Evolutionary conservation across 2,888 invertebrate genomes (phyloP), one percentile per base, ranked within the genome.

Genomic region (Athalia rosae): DNA sequence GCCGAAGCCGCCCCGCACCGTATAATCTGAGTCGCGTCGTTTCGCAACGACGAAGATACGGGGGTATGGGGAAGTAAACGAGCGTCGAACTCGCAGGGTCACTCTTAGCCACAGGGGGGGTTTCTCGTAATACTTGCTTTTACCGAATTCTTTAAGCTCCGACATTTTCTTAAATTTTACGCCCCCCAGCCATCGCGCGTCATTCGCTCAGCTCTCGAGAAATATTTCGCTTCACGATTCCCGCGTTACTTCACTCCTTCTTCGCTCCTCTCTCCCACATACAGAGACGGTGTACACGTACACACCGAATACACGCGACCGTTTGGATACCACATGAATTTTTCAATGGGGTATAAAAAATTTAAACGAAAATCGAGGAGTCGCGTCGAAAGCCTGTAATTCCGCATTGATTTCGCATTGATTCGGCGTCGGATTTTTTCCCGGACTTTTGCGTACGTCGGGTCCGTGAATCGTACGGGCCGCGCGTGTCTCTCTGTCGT

Each of bases 11-110:
- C 8, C 11, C 41, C 48, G 63, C 69, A 80, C 79, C 80, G 79
- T 82, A 82, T 82, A 82, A 83, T 83, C 81, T 81, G 66, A 79
- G 79, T 79, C 78, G 77, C 9, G 78, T 67, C 79, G 67, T 67
- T 67, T 45, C 43, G 67, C 67, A 28, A 28, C 28, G 28, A 28
- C 28, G 28, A 28, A 28, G 28, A 28, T 28, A 28, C 28, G 28
- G 28, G 28, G 28, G n/a, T n/a, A 28, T 28, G 28, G 28, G 28
- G 28, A 28, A 41, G 50, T 53, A 53, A 67, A 53, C 67, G 50
- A 67, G 50, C 67, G 71, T 58, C 71, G n/a, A 53, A n/a, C 53
- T 53, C 9, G 4, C n/a, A 58, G 56, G 71, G 71, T 71, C 71
- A 71, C 71, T 71, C 71, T 58, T 71, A 71, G 71, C 71, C 71